Percentiles rank a stretch among this genome's conserved stretches.
Conservation (phyloP, 2,888 invertebrate species). For the Acanthopleura granulata region DNA sequence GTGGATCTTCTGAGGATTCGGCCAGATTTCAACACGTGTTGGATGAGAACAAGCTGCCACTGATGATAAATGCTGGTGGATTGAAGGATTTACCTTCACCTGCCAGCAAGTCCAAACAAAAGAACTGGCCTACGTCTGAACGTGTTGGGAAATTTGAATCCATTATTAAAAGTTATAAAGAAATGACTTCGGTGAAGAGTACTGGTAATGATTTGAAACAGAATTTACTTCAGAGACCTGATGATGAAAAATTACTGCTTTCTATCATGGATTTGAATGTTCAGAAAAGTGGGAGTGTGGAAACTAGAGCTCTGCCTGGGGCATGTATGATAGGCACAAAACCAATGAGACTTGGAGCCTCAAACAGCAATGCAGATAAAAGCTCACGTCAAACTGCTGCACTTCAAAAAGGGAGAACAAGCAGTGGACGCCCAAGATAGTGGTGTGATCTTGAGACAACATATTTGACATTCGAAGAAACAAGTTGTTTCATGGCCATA, state of each 20-base stretch:
- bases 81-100: slow-evolving; percentile 35
- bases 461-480: too few species aligned
- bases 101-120: neutral
- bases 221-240: too few species aligned
- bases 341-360: too few species aligned
- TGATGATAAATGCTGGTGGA: slow-evolving; percentile 47
- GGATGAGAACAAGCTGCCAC: slow-evolving; percentile 30
- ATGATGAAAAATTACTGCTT: neutral
- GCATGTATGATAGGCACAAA: too few species aligned
- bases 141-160: slow-evolving; percentile 34
- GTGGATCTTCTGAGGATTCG: neutral
- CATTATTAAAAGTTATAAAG: slow-evolving; percentile 34
- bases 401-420: too few species aligned
- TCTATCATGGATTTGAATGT: neutral
- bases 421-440: too few species aligned
- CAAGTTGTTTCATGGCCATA: too few species aligned
- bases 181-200: slow-evolving; percentile 9
- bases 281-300: neutral
- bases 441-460: too few species aligned
- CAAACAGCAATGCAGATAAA: too few species aligned
- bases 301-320: too few species aligned
- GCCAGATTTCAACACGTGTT: slow-evolving; percentile 21
- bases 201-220: neutral
- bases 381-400: too few species aligned
- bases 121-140: neutral